Evolutionary conservation across 2,797 vertebrate species (phyloP).

Genomic region (Sternarchorhynchus goeldii): DNA sequence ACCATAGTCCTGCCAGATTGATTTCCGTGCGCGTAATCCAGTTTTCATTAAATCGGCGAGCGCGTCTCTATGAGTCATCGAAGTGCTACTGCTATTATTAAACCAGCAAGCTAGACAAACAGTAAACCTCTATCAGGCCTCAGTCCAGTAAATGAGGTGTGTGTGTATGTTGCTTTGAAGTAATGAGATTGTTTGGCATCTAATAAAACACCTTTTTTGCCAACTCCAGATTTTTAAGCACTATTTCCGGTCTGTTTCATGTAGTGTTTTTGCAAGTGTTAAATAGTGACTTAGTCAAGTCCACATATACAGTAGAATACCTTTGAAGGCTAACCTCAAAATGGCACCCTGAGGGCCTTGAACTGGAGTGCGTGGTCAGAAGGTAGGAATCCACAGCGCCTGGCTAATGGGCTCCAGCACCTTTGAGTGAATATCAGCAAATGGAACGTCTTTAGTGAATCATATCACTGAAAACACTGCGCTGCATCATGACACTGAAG

Average conservation of each 20-base stretch:
- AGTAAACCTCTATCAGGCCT: conserved; percentile 15
- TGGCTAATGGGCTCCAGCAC: no score
- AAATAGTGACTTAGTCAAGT: background rate
- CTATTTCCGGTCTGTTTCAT: conserved; percentile 7
- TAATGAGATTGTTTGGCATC: conserved; percentile 6
- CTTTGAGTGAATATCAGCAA: no score
- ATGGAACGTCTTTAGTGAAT: no score
- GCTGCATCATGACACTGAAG: no score
- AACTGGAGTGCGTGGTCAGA: background rate
- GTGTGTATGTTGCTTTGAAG: conserved; percentile 5
- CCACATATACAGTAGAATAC: background rate
- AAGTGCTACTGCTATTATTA: conserved; percentile 48
- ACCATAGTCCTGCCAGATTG: conserved; percentile 30
- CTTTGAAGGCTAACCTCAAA: background rate
- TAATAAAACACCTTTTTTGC: conserved; percentile 19
- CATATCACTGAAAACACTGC: no score
- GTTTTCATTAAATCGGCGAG: conserved; percentile 50
- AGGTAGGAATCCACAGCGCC: background rate
- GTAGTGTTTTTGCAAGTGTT: background rate
- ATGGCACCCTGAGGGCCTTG: background rate
- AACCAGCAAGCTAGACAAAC: conserved; percentile 30
- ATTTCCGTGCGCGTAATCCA: conserved; percentile 36
- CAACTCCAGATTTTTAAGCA: background rate
- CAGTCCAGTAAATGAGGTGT: conserved; percentile 13
- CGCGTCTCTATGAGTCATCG: conserved; percentile 48